These are phyloP conservation scores for Tangara arthus DNA, from an alignment of 2,797 vertebrate species.

Conservation along the genomic window DNA sequence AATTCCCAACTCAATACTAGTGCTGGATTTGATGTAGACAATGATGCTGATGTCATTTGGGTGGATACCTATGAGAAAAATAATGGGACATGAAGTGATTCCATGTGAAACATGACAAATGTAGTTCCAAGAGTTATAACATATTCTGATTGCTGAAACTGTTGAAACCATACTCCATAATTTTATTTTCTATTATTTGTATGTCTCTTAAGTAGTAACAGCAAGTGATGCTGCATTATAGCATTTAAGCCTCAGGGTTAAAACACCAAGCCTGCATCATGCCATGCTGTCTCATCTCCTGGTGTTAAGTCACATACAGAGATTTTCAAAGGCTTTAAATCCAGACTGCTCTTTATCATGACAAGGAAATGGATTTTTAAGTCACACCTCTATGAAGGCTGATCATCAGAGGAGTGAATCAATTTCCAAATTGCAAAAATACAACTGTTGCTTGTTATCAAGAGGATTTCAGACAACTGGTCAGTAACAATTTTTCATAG, in stretches of 20 bases:
- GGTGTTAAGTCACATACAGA: not conserved
- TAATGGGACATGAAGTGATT: slow-evolving; percentile 1
- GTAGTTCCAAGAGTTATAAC: not conserved
- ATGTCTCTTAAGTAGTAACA: not conserved
- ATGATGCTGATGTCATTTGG: not conserved
- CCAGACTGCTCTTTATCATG: not conserved
- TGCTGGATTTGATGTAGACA: not conserved
- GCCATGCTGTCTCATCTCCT: not conserved
- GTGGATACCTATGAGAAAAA: not conserved
- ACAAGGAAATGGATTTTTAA: not conserved
- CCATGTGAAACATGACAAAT: not conserved
- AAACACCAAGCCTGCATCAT: not conserved
- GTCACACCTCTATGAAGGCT: not conserved
- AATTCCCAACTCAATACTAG: not conserved
- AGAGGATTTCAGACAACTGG: not conserved
- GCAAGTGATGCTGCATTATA: not conserved
- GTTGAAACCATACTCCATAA: not conserved
- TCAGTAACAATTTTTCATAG: not conserved
- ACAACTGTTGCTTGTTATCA: not conserved
- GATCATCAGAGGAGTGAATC: not conserved
- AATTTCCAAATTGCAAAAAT: not conserved
- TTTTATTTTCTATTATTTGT: not conserved
- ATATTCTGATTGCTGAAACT: not conserved
- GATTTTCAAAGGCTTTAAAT: slow-evolving; percentile 6
- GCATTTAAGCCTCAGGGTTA: not conserved